Evolutionary conservation across 1,140 invertebrate genomes (phyloP), one percentile per base, ranked within the genome.

Genomic region (Drosophila pruinosa): DNA sequence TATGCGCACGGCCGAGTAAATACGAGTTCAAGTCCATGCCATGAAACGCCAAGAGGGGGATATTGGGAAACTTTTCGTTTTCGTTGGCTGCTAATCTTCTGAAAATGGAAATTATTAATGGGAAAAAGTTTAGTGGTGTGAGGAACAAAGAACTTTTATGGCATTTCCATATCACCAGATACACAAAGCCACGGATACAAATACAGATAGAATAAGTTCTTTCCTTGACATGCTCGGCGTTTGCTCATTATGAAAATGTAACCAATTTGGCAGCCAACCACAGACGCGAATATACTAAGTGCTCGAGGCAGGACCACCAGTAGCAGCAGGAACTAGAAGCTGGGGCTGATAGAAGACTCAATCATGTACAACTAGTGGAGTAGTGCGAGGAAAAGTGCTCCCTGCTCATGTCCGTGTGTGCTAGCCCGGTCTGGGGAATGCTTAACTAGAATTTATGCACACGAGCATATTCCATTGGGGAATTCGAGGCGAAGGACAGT

Each of bases 51-150:
- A 15, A 22, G 36, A 26, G 24, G 53, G 48, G 39, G 17, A 48
- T 39, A 57, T 65, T 31, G 22, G 8, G 39, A 43, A 75, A 61
- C 71, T 48, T 72, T 72, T n/a, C n/a, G n/a, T n/a, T n/a, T 86
- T 50, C 56, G 62, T 48, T 52, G 65, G 56, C 77, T 64, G 53
- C 69, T 81, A 88, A 81, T 88, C 74, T 86, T 62, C 54, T 21
- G 74, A 72, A 81, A 88, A 88, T 73, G 69, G 53, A 81, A 88
- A 86, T 81, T 86, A 88, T 81, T 88, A 86, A 86, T 86, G 81
- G 86, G 82, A 36, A 79, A 85, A 86, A 86, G 82, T 86, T 86
- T 77, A 54, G 62, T 14, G 21, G 31, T 26, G 17, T 47, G 22
- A 53, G 57, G 19, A 36, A 19, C 21, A 6, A 52, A 58, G 52